These are phyloP conservation scores for Maniola jurtina DNA, from an alignment of 1,140 invertebrate species.

Conservation along the genomic window DNA sequence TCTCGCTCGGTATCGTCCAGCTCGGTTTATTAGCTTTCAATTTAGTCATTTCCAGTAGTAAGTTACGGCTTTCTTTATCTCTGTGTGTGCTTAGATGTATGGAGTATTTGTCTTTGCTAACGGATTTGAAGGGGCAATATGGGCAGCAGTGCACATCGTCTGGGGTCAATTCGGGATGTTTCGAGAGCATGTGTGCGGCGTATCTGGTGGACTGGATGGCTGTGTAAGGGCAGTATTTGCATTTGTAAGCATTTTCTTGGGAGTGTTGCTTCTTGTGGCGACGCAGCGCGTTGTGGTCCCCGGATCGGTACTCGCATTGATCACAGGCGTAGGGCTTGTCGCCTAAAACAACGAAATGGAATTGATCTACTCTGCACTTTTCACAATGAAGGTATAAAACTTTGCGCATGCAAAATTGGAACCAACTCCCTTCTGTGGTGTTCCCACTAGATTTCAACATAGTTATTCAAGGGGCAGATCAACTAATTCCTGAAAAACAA, in stretches of 20 bases:
- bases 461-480: too few relatives aligned
- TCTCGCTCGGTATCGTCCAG: conserved; percentile 68
- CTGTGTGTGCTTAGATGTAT: conserved; percentile 66
- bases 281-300: conserved; percentile 90
- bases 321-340: conserved; percentile 91
- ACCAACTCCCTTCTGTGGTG: too few relatives aligned
- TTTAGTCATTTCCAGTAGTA: conserved; percentile 60
- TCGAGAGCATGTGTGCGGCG: conserved; percentile 80
- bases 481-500: too few relatives aligned
- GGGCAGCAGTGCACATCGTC: conserved; percentile 76
- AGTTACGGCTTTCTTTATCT: conserved; percentile 62
- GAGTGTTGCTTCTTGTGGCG: conserved; percentile 89
- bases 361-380: background rate
- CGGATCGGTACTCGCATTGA: conserved; percentile 86
- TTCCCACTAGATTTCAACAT: too few relatives aligned
- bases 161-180: conserved; percentile 78
- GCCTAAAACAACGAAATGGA: conserved; percentile 66
- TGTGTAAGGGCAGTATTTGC: conserved; percentile 84
- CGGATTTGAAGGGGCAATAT: conserved; percentile 77
- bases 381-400: background rate
- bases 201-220: conserved; percentile 83
- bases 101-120: conserved; percentile 78
- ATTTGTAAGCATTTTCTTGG: conserved; percentile 85
- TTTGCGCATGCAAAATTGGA: background rate
- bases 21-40: conserved; percentile 53